Evolutionary conservation across 2,888 invertebrate genomes (phyloP), one percentile per base, ranked within the genome.

Genomic region (Netelia melanura): DNA sequence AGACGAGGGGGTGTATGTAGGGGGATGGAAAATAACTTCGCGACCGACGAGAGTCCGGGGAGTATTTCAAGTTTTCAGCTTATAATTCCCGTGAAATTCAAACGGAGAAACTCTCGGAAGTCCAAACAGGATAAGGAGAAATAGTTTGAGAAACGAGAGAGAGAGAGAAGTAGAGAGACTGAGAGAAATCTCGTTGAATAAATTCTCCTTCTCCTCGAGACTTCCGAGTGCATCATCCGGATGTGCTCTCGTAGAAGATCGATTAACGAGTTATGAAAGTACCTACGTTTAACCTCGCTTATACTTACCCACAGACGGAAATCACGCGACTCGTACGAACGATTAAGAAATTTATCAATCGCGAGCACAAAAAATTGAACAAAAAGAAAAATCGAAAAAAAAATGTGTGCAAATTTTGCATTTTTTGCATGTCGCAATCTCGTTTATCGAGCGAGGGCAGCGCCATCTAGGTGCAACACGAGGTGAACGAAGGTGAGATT

Each of bases 401-500:
- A 23, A 17, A 8, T 38, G 52, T 58, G 58, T 74, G 17, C 17
- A 17, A 17, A 17, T 17, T 17, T 23, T 48, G 21, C n/a, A 14
- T 48, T 54, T 23, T 11, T 38, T 52, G 14, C 3, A 30, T 30
- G 30, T 56, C 17, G 44, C n/a, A 9, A 58, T 58, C 11, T 38
- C 9, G 68, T 80, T 68, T 9, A 25, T 38, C 48, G 43, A 43
- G 21, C n/a, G 38, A 52, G 43, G 56, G 76, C 65, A 72, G 43
- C 38, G 61, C 17, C n/a, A 76, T 11, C 80, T 56, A 6, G 52
- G 23, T 64, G 85, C 83, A 64, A 68, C 84, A 83, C n/a, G 61
- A 76, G 62, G 81, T 86, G 85, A 83, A 84, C 38, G 81, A 48
- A 23, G 25, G 23, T 21, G 83, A 87, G 68, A 78, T 76, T 68